Conservation (phyloP, 1,140 invertebrate species). For the Macrosteles quadrilineatus region DNA sequence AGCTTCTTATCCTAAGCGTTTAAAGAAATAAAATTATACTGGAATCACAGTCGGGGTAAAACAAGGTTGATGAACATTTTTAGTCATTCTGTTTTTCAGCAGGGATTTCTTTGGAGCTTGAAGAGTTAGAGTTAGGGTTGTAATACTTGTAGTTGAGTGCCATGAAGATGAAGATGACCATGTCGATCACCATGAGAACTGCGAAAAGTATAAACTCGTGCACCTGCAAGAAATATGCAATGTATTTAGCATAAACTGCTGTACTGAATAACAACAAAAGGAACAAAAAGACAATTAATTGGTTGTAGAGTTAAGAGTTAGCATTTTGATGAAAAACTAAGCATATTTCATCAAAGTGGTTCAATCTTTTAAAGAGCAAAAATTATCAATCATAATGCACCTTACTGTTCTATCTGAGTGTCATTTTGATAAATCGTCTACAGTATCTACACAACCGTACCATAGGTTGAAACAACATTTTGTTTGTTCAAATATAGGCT, state of each 20-base stretch:
- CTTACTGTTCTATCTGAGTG: no score
- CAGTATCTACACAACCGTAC: no score
- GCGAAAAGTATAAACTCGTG: slow-evolving; percentile 89
- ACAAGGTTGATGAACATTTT: no score
- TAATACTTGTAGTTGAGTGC: slow-evolving; percentile 69
- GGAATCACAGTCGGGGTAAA: no score
- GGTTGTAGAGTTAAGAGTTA: background rate
- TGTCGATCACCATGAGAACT: slow-evolving; percentile 78
- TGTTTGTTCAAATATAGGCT: no score
- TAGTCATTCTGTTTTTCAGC: no score
- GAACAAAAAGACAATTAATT: background rate
- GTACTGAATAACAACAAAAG: background rate
- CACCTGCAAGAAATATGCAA: slow-evolving; percentile 60
- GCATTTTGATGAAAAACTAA: background rate
- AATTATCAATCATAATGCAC: no score
- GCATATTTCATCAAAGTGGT: background rate
- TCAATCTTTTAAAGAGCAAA: background rate
- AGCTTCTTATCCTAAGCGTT: no score
- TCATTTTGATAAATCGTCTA: no score
- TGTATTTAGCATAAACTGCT: background rate
- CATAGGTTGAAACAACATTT: no score
- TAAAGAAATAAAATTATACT: no score
- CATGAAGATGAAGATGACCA: slow-evolving; percentile 78
- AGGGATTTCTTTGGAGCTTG: no score
- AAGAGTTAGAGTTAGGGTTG: background rate